Evolutionary conservation across 2,113 vertebrate genomes (phyloP), one percentile per base, ranked within the genome.

Genomic region (Ochotona curzoniae): DNA sequence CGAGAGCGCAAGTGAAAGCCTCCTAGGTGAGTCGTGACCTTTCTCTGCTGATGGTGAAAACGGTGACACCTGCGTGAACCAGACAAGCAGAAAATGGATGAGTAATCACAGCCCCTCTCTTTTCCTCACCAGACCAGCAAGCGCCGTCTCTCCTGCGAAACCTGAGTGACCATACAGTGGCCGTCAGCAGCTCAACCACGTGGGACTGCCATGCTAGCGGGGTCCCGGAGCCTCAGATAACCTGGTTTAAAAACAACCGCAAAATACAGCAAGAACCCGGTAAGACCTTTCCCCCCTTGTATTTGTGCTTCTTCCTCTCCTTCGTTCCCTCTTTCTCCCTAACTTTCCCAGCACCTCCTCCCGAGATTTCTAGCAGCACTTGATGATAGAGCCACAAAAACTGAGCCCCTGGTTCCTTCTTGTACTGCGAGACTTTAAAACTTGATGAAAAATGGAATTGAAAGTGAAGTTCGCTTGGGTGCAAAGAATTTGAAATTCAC

Each of bases 241-340:
- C 98, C 74, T 99, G 99, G 99, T 99, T 99, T 98, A 99, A 99
- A 98, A 98, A 99, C 90, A 97, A 98, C 73, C 97, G 95, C 82
- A 97, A 98, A 94, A 98, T 99, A 94, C 98, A 98, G 2, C 98
- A 98, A 95, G 98, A 98, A 96, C 98, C 99, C 94, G 99, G 99
- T 99, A 98, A 98, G 98, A 97, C 83, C 92, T 4, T 61, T 32
- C 32, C 60, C 35, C 60, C n/a, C 35, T 49, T 32, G 5, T 12
- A 8, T 20, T 73, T 30, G 25, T 15, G 2, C 66, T 79, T 73
- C 47, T 15, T 47, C 32, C 30, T 79, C 2, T 0, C 57, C n/a
- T 30, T 30, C 25, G 25, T 17, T 73, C 2, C 32, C 32, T 14
- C 4, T 20, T 10, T 35, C 32, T 49, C 25, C 30, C 18, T 8